Evolutionary conservation across 1,140 invertebrate species (phyloP), one percentile per base, ranked within the genome.

Genomic region (Panagrolaimus sp.): DNA sequence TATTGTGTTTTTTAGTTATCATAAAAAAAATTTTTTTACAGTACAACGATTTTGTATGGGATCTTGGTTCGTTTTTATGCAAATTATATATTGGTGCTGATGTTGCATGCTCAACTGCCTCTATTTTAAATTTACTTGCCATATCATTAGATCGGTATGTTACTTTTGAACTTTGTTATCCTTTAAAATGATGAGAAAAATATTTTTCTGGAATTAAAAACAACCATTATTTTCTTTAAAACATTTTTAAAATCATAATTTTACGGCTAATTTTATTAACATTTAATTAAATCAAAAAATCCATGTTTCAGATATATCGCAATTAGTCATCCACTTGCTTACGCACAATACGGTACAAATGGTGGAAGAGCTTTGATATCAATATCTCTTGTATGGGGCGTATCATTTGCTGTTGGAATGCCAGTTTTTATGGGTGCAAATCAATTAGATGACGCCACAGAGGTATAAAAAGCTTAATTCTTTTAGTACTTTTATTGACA

Each of bases 61-160:
- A 88, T 65, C 86, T 98, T 69, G 92, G 92, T 46, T 89, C 89
- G 65, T 88, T 92, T 76, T 88, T 96, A 25, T 98, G 96, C 85
- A 94, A 98, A 87, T 92, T 96, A 84, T 98, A 96, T 88, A 96
- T 98, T 81, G 93, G 93, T 9, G 92, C 93, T 89, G 96, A 98
- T 85, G 95, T 98, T 71, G 92, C 92, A 70, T 96, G 92, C 84
- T 96, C 93, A 79, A 98, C 96, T 42, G 96, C 94, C 76, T 97
- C 94, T 80, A 99, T 98, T 83, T 93, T 98, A 86, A 98, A 89
- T 87, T 88, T 99, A 77, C 92, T 97, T 72, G 94, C 95, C 77
- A 98, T 98, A 85, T 95, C 92, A 78, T 92, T 97, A 84, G 94
- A 98, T 88, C 92, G 95, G 93, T 97, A 86, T 88, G 87, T 83